Evolutionary conservation across 2,888 invertebrate species (phyloP), one percentile per base, ranked within the genome.

Genomic region (Leptinotarsa rubiginosa): DNA sequence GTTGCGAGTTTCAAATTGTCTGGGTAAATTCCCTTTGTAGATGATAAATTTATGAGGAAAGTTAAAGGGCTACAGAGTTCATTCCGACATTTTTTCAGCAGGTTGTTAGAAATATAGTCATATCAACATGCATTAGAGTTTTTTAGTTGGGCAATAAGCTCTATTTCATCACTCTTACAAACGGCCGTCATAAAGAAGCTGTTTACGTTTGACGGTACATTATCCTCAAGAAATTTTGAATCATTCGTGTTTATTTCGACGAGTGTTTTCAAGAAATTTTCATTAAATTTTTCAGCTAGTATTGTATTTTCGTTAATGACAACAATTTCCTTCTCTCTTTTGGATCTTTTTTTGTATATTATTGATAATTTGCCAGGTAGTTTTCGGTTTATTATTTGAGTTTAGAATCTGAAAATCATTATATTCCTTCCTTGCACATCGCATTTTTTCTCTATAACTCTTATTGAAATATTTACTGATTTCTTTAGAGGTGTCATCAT

Each of bases 21-120:
- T 66, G 66, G 50, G 22, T 66, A 66, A 66, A 20, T 49, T 7
- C 66, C 22, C 49, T 47, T 49, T 49, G 22, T 20, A 66, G 65
- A 65, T 41, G 65, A 65, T 47, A 20, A 65, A 65, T 65, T 65
- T 49, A 65, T 65, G 65, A 65, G 65, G 65, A 65, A 65, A 47
- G 16, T 65, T 41, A 65, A 49, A 20, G 65, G 47, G 16, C 20
- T 47, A 47, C 49, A 65, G 13, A 49, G 49, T 65, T 65, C 47
- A 65, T 65, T 47, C 41, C 49, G 20, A 65, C 65, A 65, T 18
- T 65, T 41, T 41, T 65, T 49, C 65, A 65, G 65, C 65, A 65
- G 18, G 49, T 66, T 66, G 22, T 66, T 66, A 13, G 66, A 22
- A 22, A 66, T 47, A 66, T 66, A 49, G 50, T 66, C 66, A 25